A percentile compares a stretch with the other conserved stretches of the same genome.
Evolutionary conservation across 2,797 vertebrate genomes (phyloP).

Genomic region (Hemitrygon akajei): DNA sequence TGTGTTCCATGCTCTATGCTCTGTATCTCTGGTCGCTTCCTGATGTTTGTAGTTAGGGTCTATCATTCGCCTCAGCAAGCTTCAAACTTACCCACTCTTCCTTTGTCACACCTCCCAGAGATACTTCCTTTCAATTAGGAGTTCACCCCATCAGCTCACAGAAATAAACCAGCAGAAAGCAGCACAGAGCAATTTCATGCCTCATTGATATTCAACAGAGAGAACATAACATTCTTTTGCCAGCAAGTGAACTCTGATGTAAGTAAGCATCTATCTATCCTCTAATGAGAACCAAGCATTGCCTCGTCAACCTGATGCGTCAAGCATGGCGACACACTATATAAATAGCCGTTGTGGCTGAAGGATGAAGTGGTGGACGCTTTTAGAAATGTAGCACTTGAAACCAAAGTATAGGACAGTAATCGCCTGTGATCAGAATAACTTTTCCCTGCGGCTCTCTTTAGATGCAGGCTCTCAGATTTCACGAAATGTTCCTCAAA

Average conservation of each 20-base stretch:
- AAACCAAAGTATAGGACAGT: constrained; percentile 13
- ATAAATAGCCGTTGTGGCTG: neutral
- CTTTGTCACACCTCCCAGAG: no score
- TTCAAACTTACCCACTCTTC: no score
- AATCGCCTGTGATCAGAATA: constrained; percentile 20
- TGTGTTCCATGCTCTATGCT: no score
- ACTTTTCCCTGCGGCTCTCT: neutral
- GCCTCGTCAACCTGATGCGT: neutral
- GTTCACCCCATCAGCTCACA: neutral
- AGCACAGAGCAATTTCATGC: neutral
- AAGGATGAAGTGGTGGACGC: neutral
- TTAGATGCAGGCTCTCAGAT: neutral
- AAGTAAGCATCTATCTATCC: neutral
- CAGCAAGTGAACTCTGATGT: neutral
- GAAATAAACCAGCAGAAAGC: no score
- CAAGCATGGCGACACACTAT: neutral
- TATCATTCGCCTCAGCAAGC: no score
- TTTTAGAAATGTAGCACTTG: constrained; percentile 14
- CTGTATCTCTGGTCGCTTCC: no score
- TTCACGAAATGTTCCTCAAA: neutral
- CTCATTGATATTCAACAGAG: neutral
- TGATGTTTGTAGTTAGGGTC: no score
- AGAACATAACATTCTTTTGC: neutral
- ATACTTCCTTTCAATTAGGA: no score
- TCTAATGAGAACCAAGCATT: neutral